Conservation (phyloP, 2,888 invertebrate genomes). For the Pammene aurita region DNA sequence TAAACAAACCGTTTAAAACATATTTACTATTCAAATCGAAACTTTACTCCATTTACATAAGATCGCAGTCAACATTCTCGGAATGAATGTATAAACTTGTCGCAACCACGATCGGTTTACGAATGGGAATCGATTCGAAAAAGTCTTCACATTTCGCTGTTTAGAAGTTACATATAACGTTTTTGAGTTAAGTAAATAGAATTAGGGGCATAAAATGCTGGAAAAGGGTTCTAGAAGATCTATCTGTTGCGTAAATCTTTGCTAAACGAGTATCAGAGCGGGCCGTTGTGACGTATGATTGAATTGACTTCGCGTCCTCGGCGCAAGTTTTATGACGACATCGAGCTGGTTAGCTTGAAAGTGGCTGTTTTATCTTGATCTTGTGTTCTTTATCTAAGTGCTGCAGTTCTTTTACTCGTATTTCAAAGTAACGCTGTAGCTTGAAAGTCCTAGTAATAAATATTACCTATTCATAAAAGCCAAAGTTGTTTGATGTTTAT, state of each 20-base stretch:
- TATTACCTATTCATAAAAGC: too few relatives aligned
- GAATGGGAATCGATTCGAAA: slow-evolving; percentile 28
- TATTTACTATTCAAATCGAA: slow-evolving; percentile 12
- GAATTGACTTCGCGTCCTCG: slow-evolving; percentile 36
- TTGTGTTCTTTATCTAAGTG: background rate
- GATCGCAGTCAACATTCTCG: background rate
- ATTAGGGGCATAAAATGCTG: slow-evolving; percentile 43
- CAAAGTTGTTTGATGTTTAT: too few relatives aligned
- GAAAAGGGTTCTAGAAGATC: slow-evolving; percentile 43
- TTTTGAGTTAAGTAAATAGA: slow-evolving; percentile 20
- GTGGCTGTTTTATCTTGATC: slow-evolving; percentile 16
- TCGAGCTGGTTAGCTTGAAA: slow-evolving; percentile 24
- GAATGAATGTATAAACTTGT: slow-evolving; percentile 27
- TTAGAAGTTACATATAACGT: slow-evolving; percentile 17
- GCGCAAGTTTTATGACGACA: slow-evolving; percentile 36
- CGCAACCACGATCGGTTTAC: slow-evolving; percentile 37
- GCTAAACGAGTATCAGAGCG: slow-evolving; percentile 41
- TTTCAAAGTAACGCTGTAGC: background rate
- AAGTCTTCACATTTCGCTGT: slow-evolving; percentile 25
- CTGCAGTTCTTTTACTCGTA: background rate
- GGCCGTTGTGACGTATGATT: slow-evolving; percentile 39
- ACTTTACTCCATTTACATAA: slow-evolving; percentile 16
- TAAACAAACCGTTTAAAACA: slow-evolving; percentile 15
- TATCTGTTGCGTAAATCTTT: slow-evolving; percentile 43
- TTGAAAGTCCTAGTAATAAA: too few relatives aligned